Percentiles rank a stretch among this genome's conserved stretches.
Conservation (phyloP, 1,140 invertebrate genomes). For the Acyrthosiphon pisum region DNA sequence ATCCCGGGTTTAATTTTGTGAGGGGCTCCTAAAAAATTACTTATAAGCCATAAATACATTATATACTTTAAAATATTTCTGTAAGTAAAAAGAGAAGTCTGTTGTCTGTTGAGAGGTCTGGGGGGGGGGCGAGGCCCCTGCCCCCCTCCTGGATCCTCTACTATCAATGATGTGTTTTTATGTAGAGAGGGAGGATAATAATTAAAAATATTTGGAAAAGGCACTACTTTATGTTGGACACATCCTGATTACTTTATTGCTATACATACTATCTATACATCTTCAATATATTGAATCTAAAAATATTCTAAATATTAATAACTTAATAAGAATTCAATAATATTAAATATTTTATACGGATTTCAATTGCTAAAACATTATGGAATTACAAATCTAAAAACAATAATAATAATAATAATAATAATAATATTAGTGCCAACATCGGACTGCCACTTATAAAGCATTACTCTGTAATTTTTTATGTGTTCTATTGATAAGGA, state of each 20-base stretch:
- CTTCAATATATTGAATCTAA: too few species aligned
- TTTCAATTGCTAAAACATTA: not conserved
- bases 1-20: too few species aligned
- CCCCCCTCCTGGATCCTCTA: too few species aligned
- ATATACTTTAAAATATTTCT: too few species aligned
- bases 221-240: not conserved
- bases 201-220: not conserved
- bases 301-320: too few species aligned
- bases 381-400: not conserved
- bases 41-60: too few species aligned
- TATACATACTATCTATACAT: too few species aligned
- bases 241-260: not conserved
- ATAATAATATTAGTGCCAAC: not conserved
- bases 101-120: too few species aligned
- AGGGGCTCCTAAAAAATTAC: too few species aligned
- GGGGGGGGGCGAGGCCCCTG: too few species aligned
- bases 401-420: too few species aligned
- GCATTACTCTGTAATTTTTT: not conserved
- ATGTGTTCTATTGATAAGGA: not conserved
- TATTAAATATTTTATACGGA: not conserved
- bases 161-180: not conserved
- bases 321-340: not conserved
- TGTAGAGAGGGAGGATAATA: not conserved
- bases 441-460: not conserved
- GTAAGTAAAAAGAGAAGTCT: too few species aligned